A percentile compares a stretch with the other conserved stretches of the same genome.
Evolutionary conservation across 2,888 invertebrate species (phyloP).

Genomic region (Leptinotarsa tumamoca): DNA sequence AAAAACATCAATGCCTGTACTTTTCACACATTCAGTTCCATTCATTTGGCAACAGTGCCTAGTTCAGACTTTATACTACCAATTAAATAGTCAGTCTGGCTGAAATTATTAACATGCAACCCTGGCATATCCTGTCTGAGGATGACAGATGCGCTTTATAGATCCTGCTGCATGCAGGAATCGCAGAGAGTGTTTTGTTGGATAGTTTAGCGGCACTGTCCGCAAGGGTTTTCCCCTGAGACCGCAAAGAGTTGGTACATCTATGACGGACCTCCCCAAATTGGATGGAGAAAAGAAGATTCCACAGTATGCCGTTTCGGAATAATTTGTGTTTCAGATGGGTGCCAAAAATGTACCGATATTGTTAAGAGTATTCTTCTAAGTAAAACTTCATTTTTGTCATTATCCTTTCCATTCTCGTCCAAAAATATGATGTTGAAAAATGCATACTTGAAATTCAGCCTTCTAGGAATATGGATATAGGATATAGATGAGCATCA

Average conservation of each 20-base stretch:
- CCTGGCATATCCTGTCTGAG: constrained; percentile 28
- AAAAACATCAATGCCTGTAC: neutral
- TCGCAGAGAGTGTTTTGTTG: neutral
- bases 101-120: constrained; percentile 35
- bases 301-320: too few relatives aligned
- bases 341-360: too few relatives aligned
- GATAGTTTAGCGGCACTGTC: neutral
- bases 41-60: constrained; percentile 1
- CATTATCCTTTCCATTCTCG: too few relatives aligned
- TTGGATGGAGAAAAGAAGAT: too few relatives aligned
- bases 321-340: too few relatives aligned
- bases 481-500: too few relatives aligned
- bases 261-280: neutral
- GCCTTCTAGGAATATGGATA: too few relatives aligned
- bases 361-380: too few relatives aligned
- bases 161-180: constrained; percentile 26
- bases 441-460: too few relatives aligned
- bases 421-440: too few relatives aligned
- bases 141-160: constrained; percentile 36
- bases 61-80: constrained; percentile 28
- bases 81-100: constrained; percentile 32
- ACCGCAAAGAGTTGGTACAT: neutral
- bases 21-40: neutral
- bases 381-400: too few relatives aligned
- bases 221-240: neutral